Evolutionary conservation across 2,113 vertebrate species (phyloP).

Genomic region (Sorex fumeus): DNA sequence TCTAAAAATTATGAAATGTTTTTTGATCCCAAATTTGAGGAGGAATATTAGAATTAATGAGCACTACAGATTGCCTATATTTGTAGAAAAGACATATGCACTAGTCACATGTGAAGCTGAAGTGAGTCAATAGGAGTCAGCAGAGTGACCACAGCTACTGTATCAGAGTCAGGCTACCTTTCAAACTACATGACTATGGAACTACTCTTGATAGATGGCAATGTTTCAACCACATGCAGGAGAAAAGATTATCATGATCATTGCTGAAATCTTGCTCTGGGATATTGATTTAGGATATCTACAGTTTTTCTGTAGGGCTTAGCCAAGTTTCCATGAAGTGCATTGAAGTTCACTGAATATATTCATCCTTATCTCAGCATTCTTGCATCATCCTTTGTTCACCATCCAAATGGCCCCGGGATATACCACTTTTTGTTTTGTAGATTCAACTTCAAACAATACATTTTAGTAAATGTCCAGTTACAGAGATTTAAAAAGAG

Average conservation of each 20-base stretch:
- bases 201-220: background rate
- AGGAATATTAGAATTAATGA: conserved; percentile 23
- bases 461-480: conserved; percentile 52
- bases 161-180: background rate
- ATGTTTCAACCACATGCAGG: background rate
- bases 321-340: background rate
- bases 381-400: background rate
- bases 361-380: conserved; percentile 4
- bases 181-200: background rate
- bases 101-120: background rate
- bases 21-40: background rate
- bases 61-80: background rate
- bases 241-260: conserved; percentile 12
- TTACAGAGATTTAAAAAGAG: conserved; percentile 78
- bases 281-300: conserved; percentile 29
- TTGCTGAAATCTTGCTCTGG: background rate
- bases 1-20: conserved; percentile 8
- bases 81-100: background rate
- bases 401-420: background rate
- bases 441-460: conserved; percentile 27
- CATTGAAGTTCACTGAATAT: background rate
- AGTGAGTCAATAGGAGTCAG: background rate
- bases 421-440: background rate
- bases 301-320: conserved; percentile 63
- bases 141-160: background rate